phyloP scores from a whole-genome alignment of 2,113 vertebrate species.

The Brachionichthys hirsutus region DNA sequence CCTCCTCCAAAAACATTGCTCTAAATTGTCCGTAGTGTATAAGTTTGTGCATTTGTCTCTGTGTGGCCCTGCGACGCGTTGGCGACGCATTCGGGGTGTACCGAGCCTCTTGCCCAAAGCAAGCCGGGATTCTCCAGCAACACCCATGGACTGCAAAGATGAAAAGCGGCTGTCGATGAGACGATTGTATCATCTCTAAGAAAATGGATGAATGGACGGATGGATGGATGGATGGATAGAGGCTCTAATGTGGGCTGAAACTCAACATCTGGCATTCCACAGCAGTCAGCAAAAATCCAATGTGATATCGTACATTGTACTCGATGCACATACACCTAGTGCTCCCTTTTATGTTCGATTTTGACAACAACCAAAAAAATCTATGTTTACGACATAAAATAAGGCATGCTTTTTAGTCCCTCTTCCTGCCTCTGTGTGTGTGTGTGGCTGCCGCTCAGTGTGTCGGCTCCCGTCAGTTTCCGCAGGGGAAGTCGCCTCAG shows the following conservation, averaged over 20 bases:
- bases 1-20: too few species aligned
- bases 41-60: too few species aligned
- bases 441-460: constrained; percentile 46
- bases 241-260: neutral
- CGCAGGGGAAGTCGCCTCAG: constrained; percentile 74
- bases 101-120: too few species aligned
- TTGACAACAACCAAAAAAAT: constrained; percentile 13
- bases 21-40: too few species aligned
- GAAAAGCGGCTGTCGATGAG: too few species aligned
- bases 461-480: constrained; percentile 71
- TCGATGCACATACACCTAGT: neutral
- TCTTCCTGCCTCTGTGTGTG: constrained; percentile 63
- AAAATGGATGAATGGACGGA: too few species aligned
- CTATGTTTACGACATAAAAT: constrained; percentile 3
- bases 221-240: too few species aligned
- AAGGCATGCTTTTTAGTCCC: constrained; percentile 22
- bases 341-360: neutral
- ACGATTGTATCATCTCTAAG: too few species aligned
- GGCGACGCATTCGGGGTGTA: too few species aligned
- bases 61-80: too few species aligned
- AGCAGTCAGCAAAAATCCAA: neutral
- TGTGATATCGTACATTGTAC: neutral
- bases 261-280: neutral
- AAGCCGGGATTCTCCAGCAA: too few species aligned
- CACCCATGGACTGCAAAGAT: too few species aligned